Evolutionary conservation across 2,888 invertebrate species (phyloP), one percentile per base, ranked within the genome.

Genomic region (Idaea biselata): DNA sequence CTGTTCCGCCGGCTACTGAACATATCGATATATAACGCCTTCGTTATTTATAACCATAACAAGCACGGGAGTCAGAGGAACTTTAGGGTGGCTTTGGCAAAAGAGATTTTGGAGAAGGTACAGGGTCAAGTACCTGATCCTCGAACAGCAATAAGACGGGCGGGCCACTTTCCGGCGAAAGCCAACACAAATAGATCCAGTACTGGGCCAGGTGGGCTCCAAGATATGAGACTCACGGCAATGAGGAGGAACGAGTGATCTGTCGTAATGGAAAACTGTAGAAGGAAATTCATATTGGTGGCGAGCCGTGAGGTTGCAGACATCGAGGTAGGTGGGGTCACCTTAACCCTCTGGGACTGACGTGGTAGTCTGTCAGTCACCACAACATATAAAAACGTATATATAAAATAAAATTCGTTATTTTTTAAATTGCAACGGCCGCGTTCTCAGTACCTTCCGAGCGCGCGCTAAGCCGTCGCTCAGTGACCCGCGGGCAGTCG

Each of bases 1-100:
- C 53, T 68, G 6, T 72, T 70, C 61, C 63, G 66, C 60, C 63
- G 69, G 31, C 66, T 69, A 56, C 55, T 71, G 25, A 71, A 71
- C 61, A 63, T 71, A 25, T 62, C 69, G 1, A 62, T 69, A 33
- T 60, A 60, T 33, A 67, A 69, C 55, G 16, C 63, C 14, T 61
- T 18, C 1, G 59, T 67, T 3, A 67, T 67, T 1, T 62, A 53
- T n/a, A 57, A 60, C 56, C 62, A 63, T 61, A 44, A 32, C 59
- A 33, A 18, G 58, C 16, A 18, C 25, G 32, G 60, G 16, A 32
- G 7, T 18, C 53, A 63, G 16, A 17, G 63, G 25, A n/a, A 55
- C 1, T 67, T 59, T 58, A 53, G 64, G 18, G 18, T 63, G 56
- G 54, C 44, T 44, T 33, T 67, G 16, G 62, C 55, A 53, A 55